These are phyloP conservation scores for Quiscalus mexicanus DNA, from an alignment of 2,113 vertebrate genomes.

Conservation along the genomic window DNA sequence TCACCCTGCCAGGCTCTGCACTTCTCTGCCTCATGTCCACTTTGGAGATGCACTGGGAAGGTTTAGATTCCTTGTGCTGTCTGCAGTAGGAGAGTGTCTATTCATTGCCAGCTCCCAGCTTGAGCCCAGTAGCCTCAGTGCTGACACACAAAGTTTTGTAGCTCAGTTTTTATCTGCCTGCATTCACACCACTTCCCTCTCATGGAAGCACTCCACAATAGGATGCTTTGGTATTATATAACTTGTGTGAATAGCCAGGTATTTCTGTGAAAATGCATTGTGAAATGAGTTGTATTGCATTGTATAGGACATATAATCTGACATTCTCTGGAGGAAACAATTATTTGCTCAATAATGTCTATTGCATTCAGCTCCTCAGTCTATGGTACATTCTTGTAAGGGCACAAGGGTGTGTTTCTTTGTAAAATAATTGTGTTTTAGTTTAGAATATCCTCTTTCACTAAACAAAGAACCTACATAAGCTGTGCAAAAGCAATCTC, in stretches of 20 bases:
- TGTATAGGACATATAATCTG: slow-evolving; percentile 1
- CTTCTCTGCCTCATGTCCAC: not conserved
- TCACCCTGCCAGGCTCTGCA: not conserved
- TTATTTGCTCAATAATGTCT: slow-evolving; percentile 6
- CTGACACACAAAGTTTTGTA: not conserved
- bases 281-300: not conserved
- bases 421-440: slow-evolving; percentile 28
- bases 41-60: not conserved
- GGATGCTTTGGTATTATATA: not conserved
- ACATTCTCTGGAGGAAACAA: slow-evolving; percentile 20
- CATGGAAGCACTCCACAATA: not conserved
- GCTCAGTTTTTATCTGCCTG: not conserved
- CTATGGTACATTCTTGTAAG: not conserved
- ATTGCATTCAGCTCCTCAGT: not conserved
- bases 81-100: not conserved
- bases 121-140: not conserved
- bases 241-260: not conserved
- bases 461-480: not conserved
- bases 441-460: not conserved
- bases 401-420: not conserved
- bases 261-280: not conserved
- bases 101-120: not conserved
- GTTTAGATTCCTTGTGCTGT: not conserved
- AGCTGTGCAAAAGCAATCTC: not conserved
- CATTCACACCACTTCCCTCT: not conserved